Conservation (phyloP, 2,888 invertebrate species). For the Miltochrista miniata region DNA sequence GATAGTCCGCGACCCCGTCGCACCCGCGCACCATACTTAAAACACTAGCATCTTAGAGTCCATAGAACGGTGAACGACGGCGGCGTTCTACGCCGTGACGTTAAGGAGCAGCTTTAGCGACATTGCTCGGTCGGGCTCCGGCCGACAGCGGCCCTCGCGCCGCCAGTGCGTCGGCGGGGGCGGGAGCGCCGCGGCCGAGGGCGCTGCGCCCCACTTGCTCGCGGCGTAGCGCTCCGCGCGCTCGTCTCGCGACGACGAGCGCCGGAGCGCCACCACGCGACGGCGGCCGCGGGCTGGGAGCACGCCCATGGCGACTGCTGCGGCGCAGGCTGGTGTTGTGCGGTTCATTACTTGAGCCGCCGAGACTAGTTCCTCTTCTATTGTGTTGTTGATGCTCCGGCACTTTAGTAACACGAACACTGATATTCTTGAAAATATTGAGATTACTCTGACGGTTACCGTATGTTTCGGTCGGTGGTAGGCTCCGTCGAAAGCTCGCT, state of each 20-base stretch:
- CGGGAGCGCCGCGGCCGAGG: slow-evolving; percentile 90
- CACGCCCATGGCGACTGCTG: slow-evolving; percentile 34
- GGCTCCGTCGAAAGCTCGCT: slow-evolving; percentile 22
- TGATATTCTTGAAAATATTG: slow-evolving; percentile 20
- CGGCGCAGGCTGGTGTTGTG: slow-evolving; percentile 25
- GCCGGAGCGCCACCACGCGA: slow-evolving; percentile 49
- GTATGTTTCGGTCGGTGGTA: slow-evolving; percentile 32
- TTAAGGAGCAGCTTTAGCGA: slow-evolving; percentile 86
- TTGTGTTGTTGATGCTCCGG: slow-evolving; percentile 52
- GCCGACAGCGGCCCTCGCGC: slow-evolving; percentile 73
- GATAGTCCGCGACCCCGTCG: slow-evolving; percentile 41
- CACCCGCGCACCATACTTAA: slow-evolving; percentile 61
- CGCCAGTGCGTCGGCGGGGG: slow-evolving; percentile 92
- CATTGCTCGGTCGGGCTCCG: slow-evolving; percentile 82
- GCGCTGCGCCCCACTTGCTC: slow-evolving; percentile 93
- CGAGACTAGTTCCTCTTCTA: slow-evolving; percentile 52
- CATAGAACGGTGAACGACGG: slow-evolving; percentile 35
- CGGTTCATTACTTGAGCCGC: slow-evolving; percentile 35
- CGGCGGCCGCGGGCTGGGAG: slow-evolving; percentile 53
- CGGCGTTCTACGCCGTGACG: slow-evolving; percentile 73
- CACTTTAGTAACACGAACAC: slow-evolving; percentile 27
- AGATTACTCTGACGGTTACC: slow-evolving; percentile 29
- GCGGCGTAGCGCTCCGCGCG: slow-evolving; percentile 84
- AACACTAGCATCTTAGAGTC: slow-evolving; percentile 67
- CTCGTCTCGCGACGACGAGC: slow-evolving; percentile 41